Base-by-base conservation (phyloP, 1,140 invertebrate genomes). In the Eriosoma lanigerum region DNA sequence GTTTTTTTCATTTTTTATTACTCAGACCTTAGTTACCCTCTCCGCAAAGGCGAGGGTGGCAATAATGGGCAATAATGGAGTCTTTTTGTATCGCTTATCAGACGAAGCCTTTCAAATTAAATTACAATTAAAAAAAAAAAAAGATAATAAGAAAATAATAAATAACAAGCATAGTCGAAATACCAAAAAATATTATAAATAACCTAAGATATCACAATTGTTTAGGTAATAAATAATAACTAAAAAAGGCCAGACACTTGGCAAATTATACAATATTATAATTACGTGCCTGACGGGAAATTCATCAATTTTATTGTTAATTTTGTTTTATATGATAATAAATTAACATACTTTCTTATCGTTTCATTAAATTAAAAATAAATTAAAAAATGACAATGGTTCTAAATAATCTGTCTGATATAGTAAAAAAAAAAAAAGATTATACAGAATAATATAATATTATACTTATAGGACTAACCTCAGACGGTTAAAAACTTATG, bases 151-250 rank as follows among this genome's bases (percentile, higher is more conserved):
- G 72, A 44, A 75, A 60, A 78, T 78, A 78, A 78, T 78, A 78
- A 78, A 78, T 78, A 78, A 78, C 75, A 78, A 78, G 75, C 54
- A 44, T 78, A 78, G 9, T 78, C 44, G 48, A 78, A 78, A 78
- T 78, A 56, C 56, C 44, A 78, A 75, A 56, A 56, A 8, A 38
- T 46, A 62, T 78, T 78, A 78, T 62, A 78, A 62, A 78, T 78
- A 78, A 78, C 75, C 75, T 78, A 78, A 78, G 62, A 78, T 78
- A 78, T 78, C 75, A 78, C 75, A 78, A 78, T 78, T 78, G 56
- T 60, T 56, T 78, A 78, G 75, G 75, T 78, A 78, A 78, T 78
- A 78, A 78, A 62, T 62, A 46, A 78, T 62, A 60, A 62, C 75
- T 78, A 60, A 78, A 38, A 38, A 38, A 48, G 56, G 15, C 26